Base-by-base conservation (phyloP, 2,888 invertebrate species). In the Margaritifera margaritifera region DNA sequence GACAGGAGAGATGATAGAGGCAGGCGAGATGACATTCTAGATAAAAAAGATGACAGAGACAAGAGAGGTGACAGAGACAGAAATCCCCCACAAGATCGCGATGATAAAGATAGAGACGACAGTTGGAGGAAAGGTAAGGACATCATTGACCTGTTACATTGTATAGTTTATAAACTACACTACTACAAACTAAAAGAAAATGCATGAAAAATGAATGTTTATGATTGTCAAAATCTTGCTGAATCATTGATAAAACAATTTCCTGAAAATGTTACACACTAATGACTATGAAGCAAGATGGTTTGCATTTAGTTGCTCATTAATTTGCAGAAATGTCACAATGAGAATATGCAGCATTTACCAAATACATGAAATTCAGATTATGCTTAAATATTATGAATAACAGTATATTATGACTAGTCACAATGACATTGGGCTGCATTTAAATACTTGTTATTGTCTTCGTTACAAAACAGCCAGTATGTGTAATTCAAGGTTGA, bases 181-280 rank as follows among this genome's bases (percentile, higher is more conserved):
- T 70, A 72, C 62, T 70, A 72, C 8, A 72, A 74, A 67, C 71
- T 68, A 22, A 70, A 61, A 56, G 72, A 75, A n/a, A 62, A 20
- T 6, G 18, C 22, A 51, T 22, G 2, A 52, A 22, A 27, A 22
- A 6, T 51, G 1, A 51, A 19, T 51, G 24, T 55, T 22, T 22
- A 11, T 2, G 55, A n/a, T 24, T 55, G n/a, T 55, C 55, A n/a
- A 8, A 20, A 11, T 55, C 24, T 55, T 20, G 22, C n/a, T 18
- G 55, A 22, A 24, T 15, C n/a, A 2, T 22, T 6, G 4, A 18
- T 8, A 4, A 6, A 55, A 55, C 20, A 20, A 11, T 55, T 20
- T 55, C 3, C 55, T 55, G 8, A 55, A 22, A 24, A 24, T 55
- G 11, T 19, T 55, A 18, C 2, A 24, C 22, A 20, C 50, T 60